Base-by-base conservation (phyloP, 2,888 invertebrate genomes). In the Habrosyne pyritoides region DNA sequence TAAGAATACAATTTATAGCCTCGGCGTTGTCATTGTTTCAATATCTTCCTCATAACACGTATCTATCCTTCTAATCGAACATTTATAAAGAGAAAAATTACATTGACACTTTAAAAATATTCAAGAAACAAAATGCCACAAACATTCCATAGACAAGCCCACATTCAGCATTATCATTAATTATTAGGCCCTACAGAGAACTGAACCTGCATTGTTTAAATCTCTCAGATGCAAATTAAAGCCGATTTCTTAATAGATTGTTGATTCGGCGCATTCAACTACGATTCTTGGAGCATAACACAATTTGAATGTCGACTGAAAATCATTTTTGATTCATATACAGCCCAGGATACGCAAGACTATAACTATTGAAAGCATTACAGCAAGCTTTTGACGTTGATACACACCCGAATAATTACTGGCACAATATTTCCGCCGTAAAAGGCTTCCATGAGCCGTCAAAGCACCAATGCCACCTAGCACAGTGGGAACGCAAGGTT, bases 401-500 rank as follows among this genome's bases (percentile, higher is more conserved):
- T 22, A 53, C 21, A 56, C 51, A 53, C 54, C 66, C 47, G 60
- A 65, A 56, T 53, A 47, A 70, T 58, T 64, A 61, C 61, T 77
- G 70, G 64, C 66, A 60, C 60, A 64, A 72, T n/a, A 75, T 75
- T 72, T 74, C 71, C 66, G 61, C 81, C 83, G 59, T 81, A 84
- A 79, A 85, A 80, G 86, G 87, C 64, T 62, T 30, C 28, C 10
- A 30, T 66, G 55, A 71, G 67, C 67, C 65, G 60, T 66, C 64
- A 69, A 66, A 66, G 65, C 58, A 69, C 79, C 86, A 87, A 84
- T 83, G 83, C 81, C 79, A 77, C 60, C 53, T 53, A 53, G 60
- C 55, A 65, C 65, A 65, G 73, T 69, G 77, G 74, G 71, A 77
- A 77, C 73, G 77, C 85, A 86, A 88, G 88, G 87, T 81, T 84